Evolutionary conservation across 2,113 vertebrate species (phyloP).

Genomic region (Copsychus sechellarum): DNA sequence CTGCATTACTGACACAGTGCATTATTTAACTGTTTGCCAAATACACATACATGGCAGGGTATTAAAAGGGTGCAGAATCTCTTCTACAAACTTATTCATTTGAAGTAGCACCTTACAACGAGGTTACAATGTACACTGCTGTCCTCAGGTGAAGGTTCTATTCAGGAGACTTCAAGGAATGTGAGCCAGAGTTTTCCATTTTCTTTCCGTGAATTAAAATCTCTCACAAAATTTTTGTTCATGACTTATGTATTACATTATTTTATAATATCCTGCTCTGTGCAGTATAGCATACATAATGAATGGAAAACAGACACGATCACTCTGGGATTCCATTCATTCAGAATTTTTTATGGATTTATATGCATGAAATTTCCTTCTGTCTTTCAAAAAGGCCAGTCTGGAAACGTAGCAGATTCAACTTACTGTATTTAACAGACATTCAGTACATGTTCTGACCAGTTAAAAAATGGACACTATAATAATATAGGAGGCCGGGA

Average conservation of each 20-base stretch:
- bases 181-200: background rate
- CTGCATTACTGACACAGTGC: background rate
- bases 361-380: background rate
- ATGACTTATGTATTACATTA: background rate
- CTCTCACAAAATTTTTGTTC: background rate
- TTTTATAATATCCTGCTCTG: background rate
- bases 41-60: background rate
- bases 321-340: background rate
- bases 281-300: background rate
- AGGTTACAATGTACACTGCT: rapidly evolving
- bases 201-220: background rate
- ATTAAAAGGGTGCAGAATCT: background rate
- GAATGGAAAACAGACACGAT: background rate
- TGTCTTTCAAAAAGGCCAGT: background rate
- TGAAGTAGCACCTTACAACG: background rate
- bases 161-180: background rate
- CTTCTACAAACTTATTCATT: background rate
- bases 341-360: background rate
- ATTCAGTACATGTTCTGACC: background rate
- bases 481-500: background rate
- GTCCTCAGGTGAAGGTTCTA: background rate
- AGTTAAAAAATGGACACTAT: background rate
- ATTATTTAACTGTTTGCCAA: background rate
- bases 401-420: background rate
- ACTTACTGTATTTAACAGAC: background rate